These are phyloP conservation scores for Cantharis flavilabris DNA, from an alignment of 2,888 invertebrate genomes.

Conservation along the genomic window DNA sequence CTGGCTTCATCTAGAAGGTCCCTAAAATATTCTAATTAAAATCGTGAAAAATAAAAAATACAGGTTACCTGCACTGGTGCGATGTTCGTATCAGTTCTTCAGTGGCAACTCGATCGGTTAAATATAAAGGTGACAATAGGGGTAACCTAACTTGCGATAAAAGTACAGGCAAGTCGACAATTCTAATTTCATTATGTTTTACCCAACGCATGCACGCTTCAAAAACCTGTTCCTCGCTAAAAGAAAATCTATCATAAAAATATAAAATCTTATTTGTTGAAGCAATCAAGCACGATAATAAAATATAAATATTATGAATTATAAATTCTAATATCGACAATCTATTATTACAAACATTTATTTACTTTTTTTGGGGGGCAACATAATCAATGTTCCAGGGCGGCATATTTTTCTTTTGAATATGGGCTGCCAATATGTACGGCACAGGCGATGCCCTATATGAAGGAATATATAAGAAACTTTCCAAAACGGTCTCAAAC, in stretches of 20 bases:
- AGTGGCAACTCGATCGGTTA: constrained; percentile 79
- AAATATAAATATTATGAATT: no score
- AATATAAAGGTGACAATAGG: constrained; percentile 77
- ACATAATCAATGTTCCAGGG: no score
- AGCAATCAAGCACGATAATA: no score
- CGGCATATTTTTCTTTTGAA: no score
- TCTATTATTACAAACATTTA: no score
- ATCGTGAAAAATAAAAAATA: not conserved
- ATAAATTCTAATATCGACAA: no score
- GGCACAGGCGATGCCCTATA: no score
- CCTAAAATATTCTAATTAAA: constrained; percentile 50
- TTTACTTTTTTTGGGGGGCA: no score
- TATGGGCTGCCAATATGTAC: no score
- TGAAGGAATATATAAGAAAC: no score
- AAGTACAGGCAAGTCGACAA: constrained; percentile 68
- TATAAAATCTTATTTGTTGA: not conserved
- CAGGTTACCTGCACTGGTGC: constrained; percentile 69
- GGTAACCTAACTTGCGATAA: constrained; percentile 79
- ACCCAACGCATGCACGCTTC: constrained; percentile 84
- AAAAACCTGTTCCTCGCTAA: constrained; percentile 79
- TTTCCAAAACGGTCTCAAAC: no score
- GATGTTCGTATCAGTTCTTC: constrained; percentile 78
- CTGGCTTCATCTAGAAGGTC: constrained; percentile 86
- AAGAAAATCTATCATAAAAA: not conserved
- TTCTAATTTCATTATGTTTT: constrained; percentile 66